Conservation (phyloP, 1,140 invertebrate species). For the Philaenus spumarius region DNA sequence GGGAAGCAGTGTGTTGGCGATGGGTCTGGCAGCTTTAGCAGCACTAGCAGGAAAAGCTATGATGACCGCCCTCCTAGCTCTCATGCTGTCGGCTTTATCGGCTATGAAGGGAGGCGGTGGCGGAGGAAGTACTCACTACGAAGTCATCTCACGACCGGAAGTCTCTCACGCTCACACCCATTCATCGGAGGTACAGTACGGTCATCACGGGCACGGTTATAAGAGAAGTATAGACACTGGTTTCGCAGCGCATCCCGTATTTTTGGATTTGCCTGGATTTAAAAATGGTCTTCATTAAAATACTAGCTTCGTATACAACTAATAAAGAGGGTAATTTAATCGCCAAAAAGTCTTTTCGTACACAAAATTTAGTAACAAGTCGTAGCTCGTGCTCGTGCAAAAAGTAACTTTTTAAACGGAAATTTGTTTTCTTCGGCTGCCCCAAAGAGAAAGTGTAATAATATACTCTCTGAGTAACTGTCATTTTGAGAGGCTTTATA, state of each 20-base stretch:
- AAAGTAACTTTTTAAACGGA: too few relatives aligned
- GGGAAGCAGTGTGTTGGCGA: constrained; percentile 57
- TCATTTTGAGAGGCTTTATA: too few relatives aligned
- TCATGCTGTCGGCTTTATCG: constrained; percentile 66
- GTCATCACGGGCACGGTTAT: constrained; percentile 10
- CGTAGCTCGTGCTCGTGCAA: too few relatives aligned
- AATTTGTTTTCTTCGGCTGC: too few relatives aligned
- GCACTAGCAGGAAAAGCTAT: constrained; percentile 72
- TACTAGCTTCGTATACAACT: too few relatives aligned
- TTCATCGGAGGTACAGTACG: constrained; percentile 49
- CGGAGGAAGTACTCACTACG: constrained; percentile 61
- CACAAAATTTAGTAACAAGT: too few relatives aligned
- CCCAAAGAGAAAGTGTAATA: too few relatives aligned
- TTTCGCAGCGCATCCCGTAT: neutral
- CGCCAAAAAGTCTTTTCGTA: too few relatives aligned
- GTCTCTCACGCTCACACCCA: constrained; percentile 64
- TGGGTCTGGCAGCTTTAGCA: constrained; percentile 64
- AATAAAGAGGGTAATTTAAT: too few relatives aligned
- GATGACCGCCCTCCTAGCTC: constrained; percentile 70
- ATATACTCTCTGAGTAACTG: too few relatives aligned
- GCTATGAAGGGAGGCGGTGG: constrained; percentile 63
- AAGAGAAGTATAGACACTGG: constrained; percentile 10
- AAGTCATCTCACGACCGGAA: constrained; percentile 73
- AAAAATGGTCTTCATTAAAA: too few relatives aligned
- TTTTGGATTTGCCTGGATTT: too few relatives aligned